These are phyloP conservation scores for Porites evermanni DNA, from an alignment of 92 coral and sea anemone genomes.

Conservation along the genomic window DNA sequence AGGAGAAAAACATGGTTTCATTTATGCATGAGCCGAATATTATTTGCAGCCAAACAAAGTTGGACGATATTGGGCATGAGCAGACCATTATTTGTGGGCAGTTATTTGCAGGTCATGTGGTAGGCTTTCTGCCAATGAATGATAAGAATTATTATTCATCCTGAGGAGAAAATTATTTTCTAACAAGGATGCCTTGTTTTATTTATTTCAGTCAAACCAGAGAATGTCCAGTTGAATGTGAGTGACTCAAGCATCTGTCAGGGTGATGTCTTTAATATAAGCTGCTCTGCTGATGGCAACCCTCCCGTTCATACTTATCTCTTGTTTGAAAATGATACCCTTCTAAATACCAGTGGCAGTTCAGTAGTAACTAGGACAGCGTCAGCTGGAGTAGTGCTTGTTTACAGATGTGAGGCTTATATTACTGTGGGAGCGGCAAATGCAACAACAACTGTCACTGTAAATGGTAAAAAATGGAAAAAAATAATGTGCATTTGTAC, in stretches of 20 bases:
- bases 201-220: background rate
- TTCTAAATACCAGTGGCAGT: background rate
- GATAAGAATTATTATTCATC: too few species aligned
- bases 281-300: conserved; percentile 42
- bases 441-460: conserved; percentile 24
- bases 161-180: too few species aligned
- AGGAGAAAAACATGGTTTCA: too few species aligned
- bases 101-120: too few species aligned
- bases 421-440: conserved; percentile 46
- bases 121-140: too few species aligned
- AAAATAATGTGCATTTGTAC: background rate
- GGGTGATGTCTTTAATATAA: conserved; percentile 14
- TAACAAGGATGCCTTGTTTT: background rate
- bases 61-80: too few species aligned
- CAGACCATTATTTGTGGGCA: too few species aligned
- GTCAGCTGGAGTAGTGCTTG: conserved; percentile 15
- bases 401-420: conserved; percentile 51
- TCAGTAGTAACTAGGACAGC: background rate
- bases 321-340: conserved; percentile 37
- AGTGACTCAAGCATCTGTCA: conserved; percentile 21
- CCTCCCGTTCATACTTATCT: conserved; percentile 58
- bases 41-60: too few species aligned
- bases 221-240: background rate
- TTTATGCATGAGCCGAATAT: too few species aligned
- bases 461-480: conserved; percentile 18